A percentile compares a stretch with the other conserved stretches of the same genome.
phyloP scores from a whole-genome alignment of 2,797 vertebrate genomes.

The Cygnus olor region DNA sequence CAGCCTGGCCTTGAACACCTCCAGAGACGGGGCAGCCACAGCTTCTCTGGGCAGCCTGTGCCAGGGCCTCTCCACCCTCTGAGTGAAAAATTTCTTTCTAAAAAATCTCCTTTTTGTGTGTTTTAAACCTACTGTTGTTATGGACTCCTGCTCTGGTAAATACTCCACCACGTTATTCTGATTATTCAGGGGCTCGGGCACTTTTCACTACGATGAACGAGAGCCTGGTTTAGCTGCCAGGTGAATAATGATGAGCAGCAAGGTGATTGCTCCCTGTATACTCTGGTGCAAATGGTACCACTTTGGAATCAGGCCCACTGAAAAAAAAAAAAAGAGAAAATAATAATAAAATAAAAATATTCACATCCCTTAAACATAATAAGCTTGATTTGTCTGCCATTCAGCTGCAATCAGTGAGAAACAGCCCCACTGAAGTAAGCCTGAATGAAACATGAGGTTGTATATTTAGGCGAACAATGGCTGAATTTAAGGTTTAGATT shows the following conservation, averaged over 20 bases:
- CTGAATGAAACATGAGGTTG: constrained; percentile 62
- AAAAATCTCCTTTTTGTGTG: background rate
- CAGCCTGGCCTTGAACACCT: no score
- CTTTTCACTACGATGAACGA: background rate
- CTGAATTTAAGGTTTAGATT: constrained; percentile 4
- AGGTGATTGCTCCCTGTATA: constrained; percentile 62
- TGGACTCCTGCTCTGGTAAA: background rate
- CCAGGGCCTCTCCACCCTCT: no score
- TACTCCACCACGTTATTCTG: background rate
- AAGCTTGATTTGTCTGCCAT: constrained; percentile 62
- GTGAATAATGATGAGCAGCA: background rate
- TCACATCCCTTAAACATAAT: constrained; percentile 50
- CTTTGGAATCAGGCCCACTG: constrained; percentile 53
- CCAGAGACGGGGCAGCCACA: no score
- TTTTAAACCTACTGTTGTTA: background rate
- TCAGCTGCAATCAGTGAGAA: constrained; percentile 51
- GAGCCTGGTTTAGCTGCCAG: background rate
- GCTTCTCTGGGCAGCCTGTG: no score
- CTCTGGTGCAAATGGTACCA: constrained; percentile 14
- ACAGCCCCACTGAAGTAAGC: background rate
- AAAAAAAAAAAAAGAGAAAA: constrained; percentile 26
- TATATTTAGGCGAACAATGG: constrained; percentile 50
- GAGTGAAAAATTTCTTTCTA: no score
- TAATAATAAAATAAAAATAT: constrained; percentile 51
- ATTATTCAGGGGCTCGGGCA: constrained; percentile 2